Percentiles rank a stretch among this genome's conserved stretches.
Evolutionary conservation across 2,888 invertebrate genomes (phyloP).

Genomic region (Tillus elongatus): DNA sequence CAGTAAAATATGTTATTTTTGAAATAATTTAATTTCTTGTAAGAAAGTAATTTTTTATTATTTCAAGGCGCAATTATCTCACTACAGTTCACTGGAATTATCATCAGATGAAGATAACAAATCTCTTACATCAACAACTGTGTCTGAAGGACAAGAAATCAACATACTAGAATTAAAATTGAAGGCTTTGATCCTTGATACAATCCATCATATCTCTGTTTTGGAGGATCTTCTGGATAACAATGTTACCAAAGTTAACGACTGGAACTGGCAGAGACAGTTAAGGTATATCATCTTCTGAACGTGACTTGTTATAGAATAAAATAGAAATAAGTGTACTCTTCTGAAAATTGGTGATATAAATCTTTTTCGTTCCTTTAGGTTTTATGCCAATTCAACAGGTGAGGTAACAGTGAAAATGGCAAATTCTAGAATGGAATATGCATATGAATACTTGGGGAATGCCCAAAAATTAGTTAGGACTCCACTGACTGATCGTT

Average conservation of each 20-base stretch:
- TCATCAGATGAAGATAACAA: constrained; percentile 21
- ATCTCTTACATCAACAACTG: constrained; percentile 13
- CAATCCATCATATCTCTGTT: constrained; percentile 82
- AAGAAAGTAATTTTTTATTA: no score
- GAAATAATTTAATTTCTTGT: no score
- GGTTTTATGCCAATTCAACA: constrained; percentile 58
- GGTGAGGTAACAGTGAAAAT: constrained; percentile 69
- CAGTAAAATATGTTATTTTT: no score
- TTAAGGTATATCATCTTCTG: constrained; percentile 50
- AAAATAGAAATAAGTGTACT: neutral
- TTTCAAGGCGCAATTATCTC: constrained; percentile 45
- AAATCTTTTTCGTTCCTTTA: constrained; percentile 27
- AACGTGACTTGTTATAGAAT: neutral
- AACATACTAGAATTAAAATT: constrained; percentile 61
- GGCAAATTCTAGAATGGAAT: constrained; percentile 89
- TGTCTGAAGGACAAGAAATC: constrained; percentile 23
- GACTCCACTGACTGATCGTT: constrained; percentile 93
- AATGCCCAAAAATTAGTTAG: constrained; percentile 90
- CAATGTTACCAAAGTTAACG: constrained; percentile 54
- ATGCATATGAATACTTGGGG: constrained; percentile 98
- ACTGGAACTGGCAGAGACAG: constrained; percentile 96
- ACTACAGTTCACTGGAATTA: constrained; percentile 44
- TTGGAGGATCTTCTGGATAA: constrained; percentile 66
- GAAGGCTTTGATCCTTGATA: constrained; percentile 85
- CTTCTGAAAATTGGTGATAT: constrained; percentile 1